phyloP scores from a whole-genome alignment of 2,113 vertebrate genomes.

The Procapra przewalskii region DNA sequence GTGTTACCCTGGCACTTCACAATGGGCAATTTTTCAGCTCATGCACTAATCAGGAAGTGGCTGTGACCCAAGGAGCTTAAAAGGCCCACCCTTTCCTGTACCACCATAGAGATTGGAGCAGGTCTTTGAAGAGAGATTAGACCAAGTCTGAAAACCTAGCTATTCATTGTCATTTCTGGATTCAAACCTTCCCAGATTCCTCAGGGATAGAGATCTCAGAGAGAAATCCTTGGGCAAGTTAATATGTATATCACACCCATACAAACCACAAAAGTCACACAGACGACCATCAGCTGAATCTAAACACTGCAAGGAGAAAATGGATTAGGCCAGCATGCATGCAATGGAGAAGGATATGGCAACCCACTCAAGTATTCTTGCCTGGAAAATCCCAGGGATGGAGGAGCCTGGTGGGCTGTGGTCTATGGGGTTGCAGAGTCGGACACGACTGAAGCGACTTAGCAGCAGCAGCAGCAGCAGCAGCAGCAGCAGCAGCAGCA shows the following conservation, averaged over 20 bases:
- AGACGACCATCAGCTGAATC: neutral
- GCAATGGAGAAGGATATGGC: neutral
- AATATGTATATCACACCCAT: neutral
- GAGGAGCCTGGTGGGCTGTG: neutral
- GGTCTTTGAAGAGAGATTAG: neutral
- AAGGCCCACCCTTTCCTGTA: slow-evolving; percentile 23
- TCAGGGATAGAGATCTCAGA: neutral
- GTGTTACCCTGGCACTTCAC: slow-evolving; percentile 15
- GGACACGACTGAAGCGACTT: neutral
- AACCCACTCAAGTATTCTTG: neutral
- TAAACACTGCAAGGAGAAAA: neutral
- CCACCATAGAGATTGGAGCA: neutral
- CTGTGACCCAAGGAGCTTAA: neutral
- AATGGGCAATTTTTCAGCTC: slow-evolving; percentile 47
- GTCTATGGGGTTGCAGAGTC: neutral
- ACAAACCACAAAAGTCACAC: neutral
- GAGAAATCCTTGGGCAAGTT: neutral
- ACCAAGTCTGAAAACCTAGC: neutral
- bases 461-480: neutral
- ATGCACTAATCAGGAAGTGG: slow-evolving; percentile 33
- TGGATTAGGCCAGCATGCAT: neutral
- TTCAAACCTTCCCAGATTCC: neutral
- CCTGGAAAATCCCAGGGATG: neutral
- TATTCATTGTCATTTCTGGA: neutral
- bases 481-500: neutral